Base-by-base conservation (phyloP, 2,113 vertebrate genomes). In the Conger conger region DNA sequence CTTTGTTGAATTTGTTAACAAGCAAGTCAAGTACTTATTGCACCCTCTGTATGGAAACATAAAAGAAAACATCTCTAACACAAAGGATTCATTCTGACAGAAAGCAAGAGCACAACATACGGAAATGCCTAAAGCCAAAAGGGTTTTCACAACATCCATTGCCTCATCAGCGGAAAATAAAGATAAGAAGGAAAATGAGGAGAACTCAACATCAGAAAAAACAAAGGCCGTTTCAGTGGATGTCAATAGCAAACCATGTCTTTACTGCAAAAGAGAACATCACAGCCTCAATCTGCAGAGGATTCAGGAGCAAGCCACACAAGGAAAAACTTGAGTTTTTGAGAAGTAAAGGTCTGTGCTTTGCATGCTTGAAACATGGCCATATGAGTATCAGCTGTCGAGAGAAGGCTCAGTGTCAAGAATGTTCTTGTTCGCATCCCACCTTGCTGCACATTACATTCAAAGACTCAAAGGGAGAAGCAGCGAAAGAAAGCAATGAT, bases 301-400 rank as follows among this genome's bases (percentile, higher is more conserved):
- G 80, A 83, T 35, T 85, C 37, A 83, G 83, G 84, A 80, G 42
- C 40, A 80, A 79, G n/a, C 57, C 81, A 76, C 87, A 85, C 40
- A 85, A 85, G 27, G 78, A 88, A 35, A 87, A 85, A n/a, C 37
- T 80, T 57, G 53, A 81, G 8, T 86, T 88, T 40, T 38, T 86
- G 82, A 76, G n/a, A 86, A 82, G 68, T 33, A 86, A 84, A 40
- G 82, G 84, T 68, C 63, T 86, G 76, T 87, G 84, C 45, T 86
- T 87, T 85, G 84, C 76, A 85, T 88, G 87, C 30, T 88, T 84
- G 82, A 88, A 88, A 81, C 87, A 85, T 81, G 84, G 86, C 16
- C 87, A 87, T 33, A 86, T 87, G 87, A 87, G 84, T 78, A 83
- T 9, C 40, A 83, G 78, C 78, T 88, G 87, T 33, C 77, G 40